Base-by-base conservation (phyloP, 2,113 vertebrate genomes). In the Ceyx melanurus region DNA sequence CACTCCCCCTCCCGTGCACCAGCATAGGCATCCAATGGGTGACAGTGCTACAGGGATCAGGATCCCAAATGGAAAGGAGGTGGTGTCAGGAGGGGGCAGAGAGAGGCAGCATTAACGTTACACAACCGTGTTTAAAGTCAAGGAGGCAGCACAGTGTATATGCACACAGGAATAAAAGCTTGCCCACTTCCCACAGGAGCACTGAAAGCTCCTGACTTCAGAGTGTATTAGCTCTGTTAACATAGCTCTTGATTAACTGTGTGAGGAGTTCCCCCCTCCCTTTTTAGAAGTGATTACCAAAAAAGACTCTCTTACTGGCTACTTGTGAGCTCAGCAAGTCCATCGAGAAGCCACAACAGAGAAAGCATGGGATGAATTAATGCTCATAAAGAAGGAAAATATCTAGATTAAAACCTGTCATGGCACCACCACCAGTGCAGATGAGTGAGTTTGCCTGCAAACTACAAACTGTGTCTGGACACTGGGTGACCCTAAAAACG, bases 281-380 rank as follows among this genome's bases (percentile, higher is more conserved):
- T 62, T 83, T 90, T 80, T 58, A 3, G 53, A 88, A 89, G 80
- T 51, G 50, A 86, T 82, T 78, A 89, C 62, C 75, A 91, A 93
- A 61, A 68, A 93, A 94, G 76, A 29, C 35, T 51, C 71, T 93
- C 53, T 85, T 64, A 76, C 45, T 57, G 40, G 50, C 82, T 85
- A 54, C 78, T 82, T 58, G 67, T 61, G 87, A 95, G 80, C 68
- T 90, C 46, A 88, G 67, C 0, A 11, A 89, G 74, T 74, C 45
- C 51, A 54, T 67, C 68, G 33, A 81, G 85, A 92, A 89, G 48
- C 66, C 26, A 48, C 66, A 73, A 48, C 37, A 82, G 28, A 84
- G 46, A 68, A 95, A 79, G 73, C 15, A 15, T 42, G 22, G 22
- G 57, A 46, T 28, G 88, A 86, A 91, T 64, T 78, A 43, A 66